These are phyloP conservation scores for Poeciliopsis retropinna DNA, from an alignment of 2,113 vertebrate species.

Conservation along the genomic window DNA sequence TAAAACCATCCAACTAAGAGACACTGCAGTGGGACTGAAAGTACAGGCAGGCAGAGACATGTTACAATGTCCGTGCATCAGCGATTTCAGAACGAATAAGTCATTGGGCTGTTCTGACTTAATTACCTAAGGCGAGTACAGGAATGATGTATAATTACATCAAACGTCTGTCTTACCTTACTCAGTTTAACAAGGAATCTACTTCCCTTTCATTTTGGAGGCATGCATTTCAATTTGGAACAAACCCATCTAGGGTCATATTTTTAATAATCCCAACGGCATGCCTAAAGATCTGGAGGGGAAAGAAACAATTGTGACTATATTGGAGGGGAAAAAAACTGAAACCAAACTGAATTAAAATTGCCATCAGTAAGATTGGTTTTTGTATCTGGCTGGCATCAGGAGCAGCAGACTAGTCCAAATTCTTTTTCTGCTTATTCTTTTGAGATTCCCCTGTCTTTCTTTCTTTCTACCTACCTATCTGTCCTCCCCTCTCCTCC, in stretches of 20 bases:
- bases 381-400: constrained; percentile 75
- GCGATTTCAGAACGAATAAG: constrained; percentile 85
- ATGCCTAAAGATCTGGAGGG: constrained; percentile 57
- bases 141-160: constrained; percentile 2
- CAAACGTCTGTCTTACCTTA: constrained; percentile 21
- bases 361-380: constrained; percentile 72
- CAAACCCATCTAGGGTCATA: constrained; percentile 7
- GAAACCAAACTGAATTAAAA: constrained; percentile 80
- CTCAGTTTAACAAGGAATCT: constrained; percentile 38
- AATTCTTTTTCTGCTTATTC: constrained; percentile 76
- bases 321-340: constrained; percentile 70
- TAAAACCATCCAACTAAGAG: constrained; percentile 36
- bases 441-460: constrained; percentile 76
- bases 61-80: constrained; percentile 84
- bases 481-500: constrained; percentile 47
- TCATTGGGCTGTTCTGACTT: constrained; percentile 88
- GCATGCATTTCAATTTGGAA: not conserved
- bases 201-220: constrained; percentile 15
- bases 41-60: constrained; percentile 83
- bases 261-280: constrained; percentile 77
- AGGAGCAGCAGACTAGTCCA: constrained; percentile 81
- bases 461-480: constrained; percentile 61
- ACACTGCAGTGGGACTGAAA: constrained; percentile 82
- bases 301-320: constrained; percentile 24
- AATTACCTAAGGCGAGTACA: constrained; percentile 20